Conservation (phyloP, 2,113 vertebrate species). For the Galbula dea region DNA sequence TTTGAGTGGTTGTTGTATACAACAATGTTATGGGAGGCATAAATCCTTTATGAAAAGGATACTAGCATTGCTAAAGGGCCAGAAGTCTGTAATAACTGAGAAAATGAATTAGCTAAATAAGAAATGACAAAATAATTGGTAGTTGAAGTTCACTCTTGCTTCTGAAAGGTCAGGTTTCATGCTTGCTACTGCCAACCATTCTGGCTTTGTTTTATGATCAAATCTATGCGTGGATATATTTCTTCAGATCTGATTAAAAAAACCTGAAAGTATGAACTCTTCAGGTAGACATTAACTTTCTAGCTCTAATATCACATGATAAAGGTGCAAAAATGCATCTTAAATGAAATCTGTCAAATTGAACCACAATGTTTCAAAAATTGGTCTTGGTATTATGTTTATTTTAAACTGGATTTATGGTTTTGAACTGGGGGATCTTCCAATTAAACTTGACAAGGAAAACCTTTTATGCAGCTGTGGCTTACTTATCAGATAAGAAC, state of each 20-base stretch:
- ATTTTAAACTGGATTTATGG: background rate
- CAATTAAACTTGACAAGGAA: background rate
- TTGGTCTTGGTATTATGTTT: accelerated
- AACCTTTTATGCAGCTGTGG: background rate
- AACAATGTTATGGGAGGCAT: background rate
- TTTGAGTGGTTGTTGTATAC: background rate
- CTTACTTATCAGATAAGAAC: background rate
- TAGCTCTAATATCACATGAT: background rate
- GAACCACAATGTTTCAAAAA: background rate
- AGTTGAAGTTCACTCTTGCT: background rate
- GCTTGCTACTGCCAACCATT: background rate
- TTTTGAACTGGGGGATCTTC: background rate
- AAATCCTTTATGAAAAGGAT: background rate
- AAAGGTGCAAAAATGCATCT: background rate
- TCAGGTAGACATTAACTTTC: background rate
- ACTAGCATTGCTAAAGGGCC: background rate
- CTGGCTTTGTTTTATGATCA: background rate
- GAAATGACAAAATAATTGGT: background rate
- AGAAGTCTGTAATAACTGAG: background rate
- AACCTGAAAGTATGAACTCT: background rate
- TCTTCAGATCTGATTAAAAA: background rate
- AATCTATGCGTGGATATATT: background rate
- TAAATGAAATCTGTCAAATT: background rate
- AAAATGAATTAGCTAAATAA: background rate
- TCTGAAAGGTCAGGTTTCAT: background rate